Evolutionary conservation across 2,113 vertebrate genomes (phyloP).

Genomic region (Cranoglanis bouderius): DNA sequence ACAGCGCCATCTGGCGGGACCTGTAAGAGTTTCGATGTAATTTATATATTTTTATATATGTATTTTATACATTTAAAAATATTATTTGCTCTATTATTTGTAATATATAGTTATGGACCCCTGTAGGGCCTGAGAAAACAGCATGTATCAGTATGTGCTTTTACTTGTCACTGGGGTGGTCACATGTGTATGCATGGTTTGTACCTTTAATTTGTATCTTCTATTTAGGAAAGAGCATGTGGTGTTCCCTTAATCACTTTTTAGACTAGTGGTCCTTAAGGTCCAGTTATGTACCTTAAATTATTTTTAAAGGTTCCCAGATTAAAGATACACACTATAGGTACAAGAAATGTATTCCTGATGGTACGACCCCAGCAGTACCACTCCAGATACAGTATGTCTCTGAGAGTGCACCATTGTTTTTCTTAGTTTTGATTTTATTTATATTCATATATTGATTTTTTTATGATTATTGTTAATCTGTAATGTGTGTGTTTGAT

Average conservation of each 20-base stretch:
- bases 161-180: background rate
- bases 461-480: background rate
- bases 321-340: too few species aligned
- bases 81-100: background rate
- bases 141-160: background rate
- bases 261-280: background rate
- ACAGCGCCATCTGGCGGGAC: background rate
- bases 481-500: background rate
- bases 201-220: background rate
- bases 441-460: too few species aligned
- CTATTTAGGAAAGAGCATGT: too few species aligned
- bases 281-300: background rate
- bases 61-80: background rate
- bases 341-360: too few species aligned
- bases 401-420: too few species aligned
- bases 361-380: too few species aligned
- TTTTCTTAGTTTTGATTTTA: too few species aligned
- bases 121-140: background rate
- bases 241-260: background rate
- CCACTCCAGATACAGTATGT: too few species aligned
- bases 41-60: background rate
- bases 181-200: background rate
- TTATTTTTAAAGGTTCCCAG: too few species aligned
- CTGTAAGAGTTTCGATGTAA: background rate
- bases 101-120: too few species aligned